Percentiles rank a stretch among this genome's conserved stretches.
These are phyloP conservation scores for Saxicola maurus DNA, from an alignment of 2,797 vertebrate species.

Conservation along the genomic window DNA sequence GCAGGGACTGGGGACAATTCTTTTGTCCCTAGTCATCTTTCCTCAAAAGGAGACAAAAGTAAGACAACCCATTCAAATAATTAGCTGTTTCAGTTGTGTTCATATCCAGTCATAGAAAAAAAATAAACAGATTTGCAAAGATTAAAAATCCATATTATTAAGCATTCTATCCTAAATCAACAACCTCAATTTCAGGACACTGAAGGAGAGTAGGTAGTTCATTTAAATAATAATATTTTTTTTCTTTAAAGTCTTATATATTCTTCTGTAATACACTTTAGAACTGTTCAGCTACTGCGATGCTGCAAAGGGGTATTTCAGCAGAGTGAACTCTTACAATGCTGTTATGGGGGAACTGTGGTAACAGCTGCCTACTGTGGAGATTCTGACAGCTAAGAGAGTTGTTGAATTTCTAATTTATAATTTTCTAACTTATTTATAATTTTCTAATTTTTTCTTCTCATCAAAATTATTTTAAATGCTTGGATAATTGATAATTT, in stretches of 20 bases:
- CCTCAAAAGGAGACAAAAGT: background rate
- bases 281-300: background rate
- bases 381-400: background rate
- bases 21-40: background rate
- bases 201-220: background rate
- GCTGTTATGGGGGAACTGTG: background rate
- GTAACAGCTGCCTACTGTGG: background rate
- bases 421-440: too few species aligned
- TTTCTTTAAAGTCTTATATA: background rate
- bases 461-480: background rate
- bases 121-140: background rate
- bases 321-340: background rate
- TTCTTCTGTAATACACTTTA: background rate
- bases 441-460: too few species aligned
- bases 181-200: background rate
- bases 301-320: background rate
- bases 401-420: background rate
- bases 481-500: background rate
- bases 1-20: background rate
- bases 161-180: background rate
- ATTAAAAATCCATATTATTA: background rate
- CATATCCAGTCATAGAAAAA: background rate
- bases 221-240: background rate
- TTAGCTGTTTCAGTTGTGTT: background rate
- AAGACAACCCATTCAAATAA: background rate